Conservation (phyloP, 2,888 invertebrate species). For the Fragum fragum region DNA sequence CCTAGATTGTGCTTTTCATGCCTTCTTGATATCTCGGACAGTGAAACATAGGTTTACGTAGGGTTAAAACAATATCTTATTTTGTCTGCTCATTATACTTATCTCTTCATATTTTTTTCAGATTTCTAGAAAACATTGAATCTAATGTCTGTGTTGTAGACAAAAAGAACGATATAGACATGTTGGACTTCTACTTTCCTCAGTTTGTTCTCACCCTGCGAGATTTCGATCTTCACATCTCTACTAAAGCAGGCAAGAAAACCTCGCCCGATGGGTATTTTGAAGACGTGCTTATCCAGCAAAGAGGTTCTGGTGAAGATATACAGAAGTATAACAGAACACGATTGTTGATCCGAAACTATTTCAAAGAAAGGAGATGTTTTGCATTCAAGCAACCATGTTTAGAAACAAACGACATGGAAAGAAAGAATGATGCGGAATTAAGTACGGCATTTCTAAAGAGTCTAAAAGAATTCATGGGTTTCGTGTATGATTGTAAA, state of each 20-base stretch:
- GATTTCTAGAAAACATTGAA: constrained; percentile 16
- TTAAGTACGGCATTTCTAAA: background rate
- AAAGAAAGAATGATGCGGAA: background rate
- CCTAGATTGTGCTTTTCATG: too few relatives aligned
- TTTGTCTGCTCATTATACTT: too few relatives aligned
- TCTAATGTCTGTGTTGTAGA: background rate
- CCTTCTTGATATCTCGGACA: too few relatives aligned
- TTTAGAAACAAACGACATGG: background rate
- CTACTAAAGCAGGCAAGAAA: background rate
- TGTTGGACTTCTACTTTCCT: constrained; percentile 19
- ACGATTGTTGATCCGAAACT: constrained; percentile 15
- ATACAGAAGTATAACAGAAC: constrained; percentile 7
- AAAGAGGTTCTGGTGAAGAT: background rate
- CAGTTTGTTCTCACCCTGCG: constrained; percentile 2
- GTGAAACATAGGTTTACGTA: too few relatives aligned
- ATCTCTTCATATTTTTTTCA: too few relatives aligned
- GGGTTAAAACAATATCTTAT: too few relatives aligned
- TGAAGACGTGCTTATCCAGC: constrained; percentile 9
- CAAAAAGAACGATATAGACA: background rate
- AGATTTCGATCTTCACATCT: background rate
- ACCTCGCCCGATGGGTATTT: constrained; percentile 8
- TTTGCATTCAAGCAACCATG: constrained; percentile 14
- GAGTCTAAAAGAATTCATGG: background rate
- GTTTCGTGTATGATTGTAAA: background rate
- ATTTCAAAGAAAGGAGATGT: constrained; percentile 28